These are phyloP conservation scores for Nansenia antarctica DNA, from an alignment of 2,113 vertebrate genomes.

Conservation along the genomic window DNA sequence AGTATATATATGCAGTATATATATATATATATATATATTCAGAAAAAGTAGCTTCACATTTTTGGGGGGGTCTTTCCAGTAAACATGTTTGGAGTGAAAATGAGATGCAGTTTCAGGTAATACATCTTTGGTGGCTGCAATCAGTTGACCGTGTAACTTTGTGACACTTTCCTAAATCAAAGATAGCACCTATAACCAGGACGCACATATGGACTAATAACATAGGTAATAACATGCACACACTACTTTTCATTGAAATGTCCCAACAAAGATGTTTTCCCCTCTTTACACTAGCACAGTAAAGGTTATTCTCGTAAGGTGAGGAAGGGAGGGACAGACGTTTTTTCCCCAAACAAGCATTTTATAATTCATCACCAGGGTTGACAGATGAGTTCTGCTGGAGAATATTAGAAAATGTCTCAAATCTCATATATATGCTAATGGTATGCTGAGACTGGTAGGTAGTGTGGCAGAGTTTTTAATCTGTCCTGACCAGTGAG, in stretches of 20 bases:
- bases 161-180: slow-evolving; percentile 17
- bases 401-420: slow-evolving; percentile 99
- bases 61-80: too few relatives aligned
- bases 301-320: slow-evolving; percentile 71
- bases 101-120: too few relatives aligned
- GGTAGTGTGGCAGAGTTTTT: slow-evolving; percentile 90
- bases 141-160: slow-evolving; percentile 21
- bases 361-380: slow-evolving; percentile 99
- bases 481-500: slow-evolving; percentile 97
- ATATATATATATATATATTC: too few relatives aligned
- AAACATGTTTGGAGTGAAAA: too few relatives aligned
- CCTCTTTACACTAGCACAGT: slow-evolving; percentile 32
- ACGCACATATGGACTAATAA: slow-evolving; percentile 30
- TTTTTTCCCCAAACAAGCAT: slow-evolving; percentile 93
- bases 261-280: slow-evolving; percentile 33
- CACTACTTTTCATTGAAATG: slow-evolving; percentile 54
- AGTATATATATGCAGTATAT: too few relatives aligned
- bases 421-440: slow-evolving; percentile 99
- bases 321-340: slow-evolving; percentile 48
- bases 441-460: slow-evolving; percentile 93
- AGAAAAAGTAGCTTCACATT: too few relatives aligned
- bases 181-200: slow-evolving; percentile 18
- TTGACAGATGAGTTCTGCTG: slow-evolving; percentile 99
- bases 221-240: slow-evolving; percentile 45
- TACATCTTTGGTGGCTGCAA: slow-evolving; percentile 8